A percentile compares a stretch with the other conserved stretches of the same genome.
These are phyloP conservation scores for Schmidtea mediterranea DNA, from an alignment of 1,140 invertebrate genomes.

Conservation along the genomic window DNA sequence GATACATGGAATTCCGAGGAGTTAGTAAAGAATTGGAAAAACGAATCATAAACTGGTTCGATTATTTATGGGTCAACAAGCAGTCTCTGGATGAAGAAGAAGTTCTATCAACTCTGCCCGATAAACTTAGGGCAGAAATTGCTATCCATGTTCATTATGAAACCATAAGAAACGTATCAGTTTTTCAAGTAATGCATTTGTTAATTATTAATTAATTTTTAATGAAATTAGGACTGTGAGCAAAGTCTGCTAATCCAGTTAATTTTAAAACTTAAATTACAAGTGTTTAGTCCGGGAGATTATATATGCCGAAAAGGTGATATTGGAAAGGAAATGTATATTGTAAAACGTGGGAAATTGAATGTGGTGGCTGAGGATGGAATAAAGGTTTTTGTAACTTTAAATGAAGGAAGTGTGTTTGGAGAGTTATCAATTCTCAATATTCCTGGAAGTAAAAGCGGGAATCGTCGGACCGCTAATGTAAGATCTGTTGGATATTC, in stretches of 20 bases:
- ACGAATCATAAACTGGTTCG: conserved; percentile 76
- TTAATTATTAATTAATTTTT: too few species aligned
- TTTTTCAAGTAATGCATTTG: conserved; percentile 42
- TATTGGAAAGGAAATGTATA: too few species aligned
- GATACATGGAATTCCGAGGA: conserved; percentile 60
- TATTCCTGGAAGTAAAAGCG: conserved; percentile 63
- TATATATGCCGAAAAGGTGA: conserved; percentile 41
- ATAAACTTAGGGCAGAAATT: conserved; percentile 79
- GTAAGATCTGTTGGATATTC: conserved; percentile 60
- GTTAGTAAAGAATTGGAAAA: conserved; percentile 60
- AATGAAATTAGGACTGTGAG: conserved; percentile 13
- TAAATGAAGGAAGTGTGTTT: conserved; percentile 67
- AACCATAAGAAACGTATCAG: conserved; percentile 50
- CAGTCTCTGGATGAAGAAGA: conserved; percentile 58
- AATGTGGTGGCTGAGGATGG: conserved; percentile 61
- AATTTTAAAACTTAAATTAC: conserved; percentile 10
- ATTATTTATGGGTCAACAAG: conserved; percentile 78
- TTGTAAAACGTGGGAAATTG: too few species aligned
- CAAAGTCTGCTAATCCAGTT: conserved; percentile 11
- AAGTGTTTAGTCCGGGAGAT: conserved; percentile 11
- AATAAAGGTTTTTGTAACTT: conserved; percentile 49
- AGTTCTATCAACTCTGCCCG: conserved; percentile 38
- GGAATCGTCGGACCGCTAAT: conserved; percentile 67
- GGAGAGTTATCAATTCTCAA: conserved; percentile 61
- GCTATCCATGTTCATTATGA: conserved; percentile 79